These are phyloP conservation scores for Callopanchax toddi DNA, from an alignment of 2,113 vertebrate species.

Conservation along the genomic window DNA sequence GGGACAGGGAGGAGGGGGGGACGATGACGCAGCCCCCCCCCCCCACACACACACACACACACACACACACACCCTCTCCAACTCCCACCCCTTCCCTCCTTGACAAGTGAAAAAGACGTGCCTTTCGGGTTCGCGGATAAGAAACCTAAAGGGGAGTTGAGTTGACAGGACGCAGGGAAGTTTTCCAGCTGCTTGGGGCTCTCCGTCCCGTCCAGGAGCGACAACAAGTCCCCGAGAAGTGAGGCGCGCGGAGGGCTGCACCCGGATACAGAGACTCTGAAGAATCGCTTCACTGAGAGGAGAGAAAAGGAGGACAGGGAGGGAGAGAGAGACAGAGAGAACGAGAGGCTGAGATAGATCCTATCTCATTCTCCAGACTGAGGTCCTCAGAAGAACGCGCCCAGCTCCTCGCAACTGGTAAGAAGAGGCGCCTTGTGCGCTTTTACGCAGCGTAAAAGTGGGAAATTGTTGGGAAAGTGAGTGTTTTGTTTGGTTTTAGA, in stretches of 20 bases:
- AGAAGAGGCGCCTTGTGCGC: constrained; percentile 32
- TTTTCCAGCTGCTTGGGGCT: constrained; percentile 75
- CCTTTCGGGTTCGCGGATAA: constrained; percentile 89
- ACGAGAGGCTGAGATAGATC: constrained; percentile 70
- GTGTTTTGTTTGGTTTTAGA: constrained; percentile 13
- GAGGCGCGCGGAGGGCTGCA: constrained; percentile 79
- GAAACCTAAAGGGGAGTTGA: constrained; percentile 85
- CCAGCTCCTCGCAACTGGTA: constrained; percentile 74
- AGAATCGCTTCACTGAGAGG: constrained; percentile 53
- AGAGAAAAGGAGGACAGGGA: constrained; percentile 29
- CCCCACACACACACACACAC: constrained; percentile 4
- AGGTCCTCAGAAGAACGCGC: constrained; percentile 68
- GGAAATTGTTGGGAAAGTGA: neutral
- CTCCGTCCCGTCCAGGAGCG: constrained; percentile 72
- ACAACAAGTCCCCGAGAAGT: constrained; percentile 75
- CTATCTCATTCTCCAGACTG: constrained; percentile 77
- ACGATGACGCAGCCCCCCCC: constrained; percentile 87
- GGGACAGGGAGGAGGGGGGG: constrained; percentile 76
- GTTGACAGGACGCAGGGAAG: constrained; percentile 82
- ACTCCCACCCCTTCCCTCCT: constrained; percentile 32
- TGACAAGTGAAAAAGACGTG: constrained; percentile 87
- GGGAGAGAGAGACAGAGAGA: constrained; percentile 15
- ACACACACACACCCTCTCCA: neutral
- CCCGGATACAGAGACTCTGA: constrained; percentile 76
- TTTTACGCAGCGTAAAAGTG: constrained; percentile 55